Conservation (phyloP, 64 coral and sea anemone genomes). For the Pachyseris speciosa region DNA sequence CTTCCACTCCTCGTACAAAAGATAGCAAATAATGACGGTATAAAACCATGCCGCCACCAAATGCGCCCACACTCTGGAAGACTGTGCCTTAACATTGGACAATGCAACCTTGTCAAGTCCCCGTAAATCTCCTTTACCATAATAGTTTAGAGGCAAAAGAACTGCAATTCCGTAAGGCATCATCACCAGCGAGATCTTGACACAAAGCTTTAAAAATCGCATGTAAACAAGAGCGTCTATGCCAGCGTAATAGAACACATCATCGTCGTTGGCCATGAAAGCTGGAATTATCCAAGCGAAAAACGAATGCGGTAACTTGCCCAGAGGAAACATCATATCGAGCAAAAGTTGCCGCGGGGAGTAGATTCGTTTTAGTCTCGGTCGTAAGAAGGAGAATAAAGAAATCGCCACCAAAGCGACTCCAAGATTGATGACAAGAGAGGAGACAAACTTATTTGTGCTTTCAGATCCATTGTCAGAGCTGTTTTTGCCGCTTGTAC, state of each 20-base stretch:
- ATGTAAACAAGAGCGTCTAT: constrained; percentile 74
- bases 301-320: constrained; percentile 41
- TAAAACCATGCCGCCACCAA: constrained; percentile 60
- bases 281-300: constrained; percentile 72
- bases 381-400: constrained; percentile 51
- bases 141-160: constrained; percentile 45
- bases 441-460: constrained; percentile 26
- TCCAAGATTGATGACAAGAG: constrained; percentile 42
- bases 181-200: constrained; percentile 49
- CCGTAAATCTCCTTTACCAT: neutral
- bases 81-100: constrained; percentile 13
- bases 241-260: constrained; percentile 63
- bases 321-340: constrained; percentile 56
- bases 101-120: constrained; percentile 43
- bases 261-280: constrained; percentile 53
- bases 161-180: constrained; percentile 70
- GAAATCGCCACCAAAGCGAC: constrained; percentile 31
- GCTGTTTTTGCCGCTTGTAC: neutral
- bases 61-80: constrained; percentile 50
- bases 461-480: constrained; percentile 39
- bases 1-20: constrained; percentile 67
- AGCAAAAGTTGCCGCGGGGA: constrained; percentile 54
- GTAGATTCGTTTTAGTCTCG: constrained; percentile 59
- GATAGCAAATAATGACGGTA: constrained; percentile 62
- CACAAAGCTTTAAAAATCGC: constrained; percentile 58